These are phyloP conservation scores for Phenacoccus solenopsis DNA, from an alignment of 1,140 invertebrate genomes.

Conservation along the genomic window DNA sequence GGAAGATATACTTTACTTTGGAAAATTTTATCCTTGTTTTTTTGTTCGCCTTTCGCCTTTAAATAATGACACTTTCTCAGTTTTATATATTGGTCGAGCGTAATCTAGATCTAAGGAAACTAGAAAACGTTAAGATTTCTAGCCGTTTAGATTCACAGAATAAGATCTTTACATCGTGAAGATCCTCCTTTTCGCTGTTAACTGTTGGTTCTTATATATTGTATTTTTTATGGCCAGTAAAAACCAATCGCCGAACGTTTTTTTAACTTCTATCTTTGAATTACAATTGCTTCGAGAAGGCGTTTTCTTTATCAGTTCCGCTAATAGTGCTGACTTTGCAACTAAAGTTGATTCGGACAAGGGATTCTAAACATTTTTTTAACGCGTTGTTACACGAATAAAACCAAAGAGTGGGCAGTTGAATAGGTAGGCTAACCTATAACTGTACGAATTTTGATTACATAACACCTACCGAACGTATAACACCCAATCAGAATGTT, in stretches of 20 bases:
- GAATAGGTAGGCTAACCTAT: neutral
- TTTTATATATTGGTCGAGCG: too few relatives aligned
- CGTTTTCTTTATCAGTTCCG: constrained; percentile 9
- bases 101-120: neutral
- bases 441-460: neutral
- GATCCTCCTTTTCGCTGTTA: constrained; percentile 9
- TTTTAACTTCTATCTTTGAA: constrained; percentile 12
- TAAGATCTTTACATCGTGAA: neutral
- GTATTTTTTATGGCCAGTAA: neutral
- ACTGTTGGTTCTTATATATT: constrained; percentile 4
- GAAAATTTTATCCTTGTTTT: too few relatives aligned
- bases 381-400: neutral
- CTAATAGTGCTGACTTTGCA: constrained; percentile 1
- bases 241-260: constrained; percentile 3
- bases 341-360: neutral
- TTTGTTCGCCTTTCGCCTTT: too few relatives aligned
- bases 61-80: neutral
- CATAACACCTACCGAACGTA: neutral
- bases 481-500: neutral
- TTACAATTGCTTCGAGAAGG: constrained; percentile 8
- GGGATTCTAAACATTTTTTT: neutral
- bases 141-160: neutral
- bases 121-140: neutral
- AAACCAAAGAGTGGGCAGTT: neutral
- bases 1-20: too few relatives aligned